Conservation (phyloP, 1,140 invertebrate genomes). For the Polyergus mexicanus region DNA sequence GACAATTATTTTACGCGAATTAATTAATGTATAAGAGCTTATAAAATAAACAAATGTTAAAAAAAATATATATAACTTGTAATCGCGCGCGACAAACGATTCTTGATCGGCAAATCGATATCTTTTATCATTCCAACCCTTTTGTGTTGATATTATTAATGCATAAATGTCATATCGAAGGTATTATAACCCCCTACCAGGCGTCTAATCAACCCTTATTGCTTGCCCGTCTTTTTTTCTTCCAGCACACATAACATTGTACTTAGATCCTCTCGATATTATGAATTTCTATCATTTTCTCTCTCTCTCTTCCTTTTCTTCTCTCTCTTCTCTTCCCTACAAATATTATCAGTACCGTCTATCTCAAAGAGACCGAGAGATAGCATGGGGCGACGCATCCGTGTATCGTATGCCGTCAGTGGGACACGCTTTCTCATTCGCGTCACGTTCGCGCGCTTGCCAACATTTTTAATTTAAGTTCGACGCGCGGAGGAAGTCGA, state of each 20-base stretch:
- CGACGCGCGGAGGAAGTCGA: constrained; percentile 33
- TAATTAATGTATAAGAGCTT: not conserved
- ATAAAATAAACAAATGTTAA: not conserved
- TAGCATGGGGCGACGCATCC: not conserved
- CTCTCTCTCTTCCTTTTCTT: not conserved
- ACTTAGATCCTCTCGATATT: not conserved
- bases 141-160: constrained; percentile 28
- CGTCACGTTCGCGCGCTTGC: constrained; percentile 60
- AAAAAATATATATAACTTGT: not conserved
- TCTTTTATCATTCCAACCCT: not conserved
- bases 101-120: not conserved
- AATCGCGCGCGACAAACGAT: not conserved
- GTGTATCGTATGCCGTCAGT: not conserved
- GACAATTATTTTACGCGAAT: not conserved
- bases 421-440: constrained; percentile 58
- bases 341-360: constrained; percentile 50
- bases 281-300: constrained; percentile 49
- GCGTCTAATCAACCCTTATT: constrained; percentile 52
- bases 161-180: constrained; percentile 46
- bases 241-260: not conserved
- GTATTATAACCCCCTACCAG: constrained; percentile 20
- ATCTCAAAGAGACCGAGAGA: not conserved
- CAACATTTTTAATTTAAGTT: constrained; percentile 76
- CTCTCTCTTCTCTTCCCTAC: not conserved
- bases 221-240: not conserved